Evolutionary conservation across 2,797 vertebrate genomes (phyloP).

Genomic region (Lithobates pipiens): DNA sequence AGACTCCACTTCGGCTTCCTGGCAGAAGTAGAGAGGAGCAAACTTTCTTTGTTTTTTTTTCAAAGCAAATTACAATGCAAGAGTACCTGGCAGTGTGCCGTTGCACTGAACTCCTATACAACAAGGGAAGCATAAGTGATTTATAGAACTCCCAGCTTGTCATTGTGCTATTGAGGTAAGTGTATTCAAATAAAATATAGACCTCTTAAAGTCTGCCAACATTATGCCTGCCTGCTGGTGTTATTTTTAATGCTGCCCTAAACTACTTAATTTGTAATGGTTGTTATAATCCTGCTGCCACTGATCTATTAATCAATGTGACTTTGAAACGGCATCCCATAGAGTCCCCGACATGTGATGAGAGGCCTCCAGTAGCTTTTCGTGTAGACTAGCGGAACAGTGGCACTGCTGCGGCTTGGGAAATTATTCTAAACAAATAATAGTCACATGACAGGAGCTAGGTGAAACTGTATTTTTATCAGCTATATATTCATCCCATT

Average conservation of each 20-base stretch:
- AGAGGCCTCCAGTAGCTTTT: slow-evolving; percentile 24
- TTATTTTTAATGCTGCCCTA: slow-evolving; percentile 48
- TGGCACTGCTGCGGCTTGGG: background rate
- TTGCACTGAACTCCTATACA: slow-evolving; percentile 16
- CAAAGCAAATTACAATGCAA: slow-evolving; percentile 40
- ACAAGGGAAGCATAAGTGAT: slow-evolving; percentile 23
- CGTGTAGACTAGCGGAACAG: slow-evolving; percentile 6
- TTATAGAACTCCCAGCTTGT: slow-evolving; percentile 34
- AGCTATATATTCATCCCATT: background rate
- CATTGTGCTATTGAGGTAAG: slow-evolving; percentile 24
- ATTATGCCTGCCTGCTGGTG: slow-evolving; percentile 30
- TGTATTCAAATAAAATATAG: slow-evolving; percentile 19
- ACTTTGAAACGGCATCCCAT: slow-evolving; percentile 38
- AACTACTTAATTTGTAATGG: slow-evolving; percentile 28
- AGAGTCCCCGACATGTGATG: slow-evolving; percentile 30
- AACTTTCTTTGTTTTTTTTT: slow-evolving; percentile 35
- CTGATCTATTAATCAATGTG: slow-evolving; percentile 49
- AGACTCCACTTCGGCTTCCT: slow-evolving; percentile 6
- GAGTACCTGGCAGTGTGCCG: slow-evolving; percentile 18
- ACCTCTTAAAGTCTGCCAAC: slow-evolving; percentile 34
- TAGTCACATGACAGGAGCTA: background rate
- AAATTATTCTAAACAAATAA: slow-evolving; percentile 1
- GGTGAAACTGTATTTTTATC: background rate
- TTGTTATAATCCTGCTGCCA: slow-evolving; percentile 34
- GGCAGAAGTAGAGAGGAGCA: slow-evolving; percentile 8